Base-by-base conservation (phyloP, 2,888 invertebrate genomes). In the Epistrophella euchroma region DNA sequence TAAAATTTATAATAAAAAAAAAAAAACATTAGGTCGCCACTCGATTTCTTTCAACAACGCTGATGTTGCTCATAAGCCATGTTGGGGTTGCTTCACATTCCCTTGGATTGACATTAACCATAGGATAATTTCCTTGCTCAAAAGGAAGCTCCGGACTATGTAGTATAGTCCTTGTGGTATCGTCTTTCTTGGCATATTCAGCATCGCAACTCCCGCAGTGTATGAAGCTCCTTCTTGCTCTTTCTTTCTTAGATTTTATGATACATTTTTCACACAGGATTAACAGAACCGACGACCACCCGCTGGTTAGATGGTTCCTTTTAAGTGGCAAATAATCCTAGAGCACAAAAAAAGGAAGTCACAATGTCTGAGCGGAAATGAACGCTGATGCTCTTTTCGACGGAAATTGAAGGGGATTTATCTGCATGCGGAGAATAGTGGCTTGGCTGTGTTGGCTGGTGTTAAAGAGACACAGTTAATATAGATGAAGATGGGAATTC, bases 311-410 rank as follows among this genome's bases (percentile, higher is more conserved):
- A 52, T 86, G 85, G 86, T 78, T 86, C 77, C 77, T 86, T 86
- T 86, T 78, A 86, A 86, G 86, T 86, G 86, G 86, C 86, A 86
- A 86, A 86, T 86, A 86, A 86, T 86, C 86, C 86, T 45, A n/a
- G 73, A 82, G 86, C 74, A 77, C 73, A 82, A 86, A 86, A 86
- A 86, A 82, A 71, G 86, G 82, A 86, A 82, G 82, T 86, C 81
- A 86, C 85, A 86, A 86, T 86, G 81, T 86, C 85, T 86, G 85
- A 86, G 70, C 86, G 86, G 86, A 86, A 86, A 86, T 86, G 86
- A 86, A 86, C 82, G 82, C 86, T 86, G 86, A 86, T 86, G 86
- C 82, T 82, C 82, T 74, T 86, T 82, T 78, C 81, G 71, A 78
- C 86, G 86, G 86, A 86, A 86, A 86, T 86, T 86, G 86, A 82